A percentile compares a stretch with the other conserved stretches of the same genome.
Evolutionary conservation across 2,888 invertebrate genomes (phyloP).

Genomic region (Acleris emargana): DNA sequence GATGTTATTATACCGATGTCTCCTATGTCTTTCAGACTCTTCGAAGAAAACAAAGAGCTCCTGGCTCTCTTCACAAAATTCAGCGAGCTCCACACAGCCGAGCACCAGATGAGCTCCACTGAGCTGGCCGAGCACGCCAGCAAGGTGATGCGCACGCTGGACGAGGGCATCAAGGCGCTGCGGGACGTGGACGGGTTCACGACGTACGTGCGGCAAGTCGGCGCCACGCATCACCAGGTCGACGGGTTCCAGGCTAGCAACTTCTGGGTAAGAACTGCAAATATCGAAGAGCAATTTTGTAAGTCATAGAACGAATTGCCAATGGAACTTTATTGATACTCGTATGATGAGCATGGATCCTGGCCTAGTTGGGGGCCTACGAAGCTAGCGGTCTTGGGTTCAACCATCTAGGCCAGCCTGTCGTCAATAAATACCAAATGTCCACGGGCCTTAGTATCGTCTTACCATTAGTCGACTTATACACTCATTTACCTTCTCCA

Average conservation of each 20-base stretch:
- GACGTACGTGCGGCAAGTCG: slow-evolving; percentile 90
- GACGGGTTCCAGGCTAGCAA: slow-evolving; percentile 92
- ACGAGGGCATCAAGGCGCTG: slow-evolving; percentile 93
- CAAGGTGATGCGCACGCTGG: slow-evolving; percentile 93
- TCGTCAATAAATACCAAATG: too few relatives aligned
- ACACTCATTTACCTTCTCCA: too few relatives aligned
- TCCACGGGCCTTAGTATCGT: too few relatives aligned
- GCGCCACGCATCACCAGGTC: slow-evolving; percentile 91
- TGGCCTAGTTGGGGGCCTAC: too few relatives aligned
- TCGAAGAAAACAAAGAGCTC: slow-evolving; percentile 92
- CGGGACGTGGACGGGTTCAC: slow-evolving; percentile 92
- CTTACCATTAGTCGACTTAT: too few relatives aligned
- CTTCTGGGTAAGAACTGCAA: slow-evolving; percentile 88
- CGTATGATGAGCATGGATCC: too few relatives aligned
- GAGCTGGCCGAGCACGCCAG: slow-evolving; percentile 94
- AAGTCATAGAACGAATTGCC: too few relatives aligned
- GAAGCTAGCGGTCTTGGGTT: too few relatives aligned
- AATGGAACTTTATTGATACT: too few relatives aligned
- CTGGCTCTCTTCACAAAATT: slow-evolving; percentile 91
- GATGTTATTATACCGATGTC: too few relatives aligned
- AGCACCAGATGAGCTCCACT: slow-evolving; percentile 89
- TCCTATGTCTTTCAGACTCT: slow-evolving; percentile 85
- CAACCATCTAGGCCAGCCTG: too few relatives aligned
- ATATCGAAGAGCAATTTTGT: too few relatives aligned
- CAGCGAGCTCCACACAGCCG: slow-evolving; percentile 88